Percentiles rank a stretch among this genome's conserved stretches.
Evolutionary conservation across 2,113 vertebrate genomes (phyloP).

Genomic region (Castor canadensis): DNA sequence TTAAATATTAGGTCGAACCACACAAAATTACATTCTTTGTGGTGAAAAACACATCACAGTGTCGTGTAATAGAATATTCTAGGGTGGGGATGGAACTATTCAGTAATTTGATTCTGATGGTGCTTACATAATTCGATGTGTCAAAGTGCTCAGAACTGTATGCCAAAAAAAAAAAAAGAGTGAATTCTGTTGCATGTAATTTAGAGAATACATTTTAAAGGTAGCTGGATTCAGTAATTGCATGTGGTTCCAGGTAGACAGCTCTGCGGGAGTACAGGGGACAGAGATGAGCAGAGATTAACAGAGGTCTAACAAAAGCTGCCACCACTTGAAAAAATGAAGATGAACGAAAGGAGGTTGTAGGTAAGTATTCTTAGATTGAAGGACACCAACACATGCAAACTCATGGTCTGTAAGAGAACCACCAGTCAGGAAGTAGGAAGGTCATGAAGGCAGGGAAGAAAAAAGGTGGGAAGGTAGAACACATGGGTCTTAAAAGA

Average conservation of each 20-base stretch:
- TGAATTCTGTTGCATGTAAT: background rate
- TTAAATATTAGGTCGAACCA: background rate
- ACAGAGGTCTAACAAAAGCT: background rate
- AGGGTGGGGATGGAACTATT: background rate
- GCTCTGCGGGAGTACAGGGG: background rate
- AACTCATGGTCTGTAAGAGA: background rate
- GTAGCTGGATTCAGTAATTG: background rate
- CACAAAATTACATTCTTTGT: background rate
- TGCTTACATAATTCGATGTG: background rate
- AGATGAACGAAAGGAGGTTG: background rate
- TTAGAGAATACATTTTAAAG: background rate
- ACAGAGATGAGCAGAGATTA: background rate
- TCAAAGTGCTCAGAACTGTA: background rate
- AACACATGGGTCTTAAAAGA: background rate
- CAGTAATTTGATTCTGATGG: background rate
- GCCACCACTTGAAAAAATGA: background rate
- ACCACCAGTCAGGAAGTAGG: background rate
- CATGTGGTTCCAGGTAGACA: background rate
- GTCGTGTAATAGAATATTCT: background rate
- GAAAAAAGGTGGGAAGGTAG: background rate
- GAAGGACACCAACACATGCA: fast-evolving
- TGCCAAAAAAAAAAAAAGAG: background rate
- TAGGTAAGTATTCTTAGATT: background rate
- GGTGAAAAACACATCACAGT: background rate
- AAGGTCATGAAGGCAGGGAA: background rate